These are phyloP conservation scores for Cactoblastis cactorum DNA, from an alignment of 2,888 invertebrate species.

Conservation along the genomic window DNA sequence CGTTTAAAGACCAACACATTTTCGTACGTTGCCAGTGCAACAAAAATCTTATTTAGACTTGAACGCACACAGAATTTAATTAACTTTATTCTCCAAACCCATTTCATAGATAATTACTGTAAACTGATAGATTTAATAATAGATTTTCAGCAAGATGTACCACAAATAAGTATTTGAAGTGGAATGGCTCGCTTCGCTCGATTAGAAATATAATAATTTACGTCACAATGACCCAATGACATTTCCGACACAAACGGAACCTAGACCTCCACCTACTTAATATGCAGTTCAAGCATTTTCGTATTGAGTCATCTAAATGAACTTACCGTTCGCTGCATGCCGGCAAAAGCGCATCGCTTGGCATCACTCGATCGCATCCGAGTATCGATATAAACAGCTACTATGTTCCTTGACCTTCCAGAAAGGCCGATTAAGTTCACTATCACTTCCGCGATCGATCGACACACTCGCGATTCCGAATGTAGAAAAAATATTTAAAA, in stretches of 20 bases:
- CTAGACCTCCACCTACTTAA: conserved; percentile 3
- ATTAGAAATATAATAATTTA: background rate
- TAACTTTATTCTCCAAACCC: too few relatives aligned
- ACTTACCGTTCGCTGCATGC: conserved; percentile 36
- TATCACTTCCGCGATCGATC: conserved; percentile 43
- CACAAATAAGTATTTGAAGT: background rate
- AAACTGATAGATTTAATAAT: too few relatives aligned
- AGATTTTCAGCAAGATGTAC: too few relatives aligned
- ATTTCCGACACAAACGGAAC: conserved; percentile 8
- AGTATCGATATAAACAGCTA: conserved; percentile 26
- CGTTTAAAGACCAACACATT: too few relatives aligned
- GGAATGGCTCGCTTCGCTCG: background rate
- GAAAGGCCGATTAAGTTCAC: conserved; percentile 42
- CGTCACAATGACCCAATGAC: conserved; percentile 1
- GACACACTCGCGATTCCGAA: conserved; percentile 20
- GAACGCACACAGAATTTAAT: too few relatives aligned
- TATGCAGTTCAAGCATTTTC: conserved; percentile 5
- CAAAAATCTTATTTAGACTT: too few relatives aligned
- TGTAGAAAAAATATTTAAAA: conserved; percentile 46
- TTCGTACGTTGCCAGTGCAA: too few relatives aligned
- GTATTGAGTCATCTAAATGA: conserved; percentile 18
- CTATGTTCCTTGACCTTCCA: conserved; percentile 51
- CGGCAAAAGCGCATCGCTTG: conserved; percentile 23
- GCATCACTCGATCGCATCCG: conserved; percentile 25
- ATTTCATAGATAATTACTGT: too few relatives aligned